A percentile compares a stretch with the other conserved stretches of the same genome.
phyloP scores from a whole-genome alignment of 2,797 vertebrate species.

The Phataginus tetradactyla region DNA sequence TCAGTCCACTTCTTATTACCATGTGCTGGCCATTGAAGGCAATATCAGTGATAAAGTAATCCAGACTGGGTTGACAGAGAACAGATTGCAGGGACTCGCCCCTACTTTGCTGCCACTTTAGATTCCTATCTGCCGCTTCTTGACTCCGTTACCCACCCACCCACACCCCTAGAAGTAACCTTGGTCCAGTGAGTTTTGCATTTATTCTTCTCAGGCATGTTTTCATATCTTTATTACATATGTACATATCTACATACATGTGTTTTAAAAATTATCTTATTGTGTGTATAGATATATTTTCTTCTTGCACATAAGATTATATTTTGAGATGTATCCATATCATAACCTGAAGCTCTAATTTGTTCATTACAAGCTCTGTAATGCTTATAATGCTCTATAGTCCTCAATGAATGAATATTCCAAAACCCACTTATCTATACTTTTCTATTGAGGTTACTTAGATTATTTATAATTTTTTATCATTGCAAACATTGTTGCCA shows the following conservation, averaged over 20 bases:
- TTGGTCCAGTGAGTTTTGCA: neutral
- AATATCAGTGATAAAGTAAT: neutral
- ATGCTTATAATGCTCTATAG: neutral
- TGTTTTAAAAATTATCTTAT: neutral
- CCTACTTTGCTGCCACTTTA: neutral
- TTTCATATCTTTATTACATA: neutral
- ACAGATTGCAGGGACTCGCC: neutral
- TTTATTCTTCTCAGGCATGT: neutral
- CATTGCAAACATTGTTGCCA: neutral
- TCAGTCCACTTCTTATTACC: neutral
- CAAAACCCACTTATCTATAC: neutral
- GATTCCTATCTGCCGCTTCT: neutral
- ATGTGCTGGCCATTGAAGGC: neutral
- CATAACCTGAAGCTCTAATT: neutral
- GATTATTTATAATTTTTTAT: neutral
- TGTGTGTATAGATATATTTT: neutral
- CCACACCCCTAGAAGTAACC: too few relatives aligned
- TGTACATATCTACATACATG: neutral
- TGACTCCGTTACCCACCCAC: neutral
- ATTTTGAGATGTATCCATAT: neutral
- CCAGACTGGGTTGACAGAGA: rapidly evolving
- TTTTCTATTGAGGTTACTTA: neutral
- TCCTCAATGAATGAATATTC: neutral
- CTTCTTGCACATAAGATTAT: neutral
- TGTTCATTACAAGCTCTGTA: neutral